These are phyloP conservation scores for Benitochromis conjunctus DNA, from an alignment of 2,113 vertebrate species.

Conservation along the genomic window DNA sequence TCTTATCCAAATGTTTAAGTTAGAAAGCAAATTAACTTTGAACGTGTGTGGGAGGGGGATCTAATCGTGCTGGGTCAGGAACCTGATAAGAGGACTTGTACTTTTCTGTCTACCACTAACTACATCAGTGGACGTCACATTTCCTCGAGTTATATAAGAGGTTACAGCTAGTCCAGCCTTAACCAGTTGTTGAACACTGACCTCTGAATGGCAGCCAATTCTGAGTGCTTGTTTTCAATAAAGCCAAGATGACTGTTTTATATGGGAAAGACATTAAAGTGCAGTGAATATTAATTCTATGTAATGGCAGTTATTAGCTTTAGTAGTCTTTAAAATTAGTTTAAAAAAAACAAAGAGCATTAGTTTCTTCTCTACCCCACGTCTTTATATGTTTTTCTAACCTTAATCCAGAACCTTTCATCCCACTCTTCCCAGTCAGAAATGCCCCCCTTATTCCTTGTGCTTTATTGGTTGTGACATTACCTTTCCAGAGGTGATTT, in stretches of 20 bases:
- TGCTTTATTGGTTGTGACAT: constrained; percentile 32
- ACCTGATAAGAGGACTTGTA: not conserved
- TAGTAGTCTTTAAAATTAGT: not conserved
- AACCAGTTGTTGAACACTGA: constrained; percentile 7
- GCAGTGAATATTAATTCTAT: not conserved
- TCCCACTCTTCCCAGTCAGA: not conserved
- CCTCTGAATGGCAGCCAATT: not conserved
- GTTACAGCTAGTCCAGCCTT: not conserved
- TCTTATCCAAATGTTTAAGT: rapidly evolving
- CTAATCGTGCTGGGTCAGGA: not conserved
- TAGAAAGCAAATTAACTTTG: not conserved
- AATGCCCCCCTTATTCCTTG: not conserved
- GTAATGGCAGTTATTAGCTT: not conserved
- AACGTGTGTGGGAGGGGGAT: not conserved
- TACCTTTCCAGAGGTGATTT: not conserved
- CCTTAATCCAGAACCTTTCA: not conserved
- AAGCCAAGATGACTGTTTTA: not conserved
- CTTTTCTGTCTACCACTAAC: not conserved
- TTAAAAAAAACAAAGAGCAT: not conserved
- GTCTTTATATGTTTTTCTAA: not conserved
- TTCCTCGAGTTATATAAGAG: not conserved
- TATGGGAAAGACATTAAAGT: not conserved
- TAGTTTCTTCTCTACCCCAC: no score
- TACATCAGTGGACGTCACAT: not conserved
- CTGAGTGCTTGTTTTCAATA: not conserved